Base-by-base conservation (phyloP, 37 sponge, comb jelly and placozoan genomes). In the Lycopodina hypogea region DNA sequence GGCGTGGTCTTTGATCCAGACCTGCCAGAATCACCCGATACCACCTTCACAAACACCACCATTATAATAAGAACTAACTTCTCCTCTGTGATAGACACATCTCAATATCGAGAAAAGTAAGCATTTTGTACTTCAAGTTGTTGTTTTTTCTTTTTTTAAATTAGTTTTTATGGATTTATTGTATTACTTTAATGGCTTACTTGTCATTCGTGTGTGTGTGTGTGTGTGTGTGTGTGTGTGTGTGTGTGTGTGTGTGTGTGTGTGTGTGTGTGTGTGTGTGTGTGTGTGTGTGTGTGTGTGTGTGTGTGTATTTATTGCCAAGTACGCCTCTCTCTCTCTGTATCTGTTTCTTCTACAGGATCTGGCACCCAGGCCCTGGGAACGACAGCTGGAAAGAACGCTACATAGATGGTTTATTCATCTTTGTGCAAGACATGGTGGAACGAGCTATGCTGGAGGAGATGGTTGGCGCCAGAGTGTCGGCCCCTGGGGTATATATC, bases 361-460 rank as follows among this genome's bases (percentile, higher is more conserved):
- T 83, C 36, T 94, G 90, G 88, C 38, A 59, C 14, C 90, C 90
- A 36, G 91, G 89, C 4, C 89, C 92, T 34, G 92, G 86, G 71
- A 33, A 75, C 24, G 32, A 1, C 2, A 29, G 26, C 11, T 82
- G 78, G 79, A 78, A 86, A 74, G 65, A 57, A 55, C 42, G 58
- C n/a, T 88, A 96, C 68, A 63, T 90, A 12, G 52, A 76, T 24
- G 72, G 41, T 28, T 83, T 90, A 2, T 65, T 65, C 12, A 33
- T 65, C 35, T 65, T 65, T 65, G 66, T 65, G 26, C 66, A 65
- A 87, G 99, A 98, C 75, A 89, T 96, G 88, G 71, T 96, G 7
- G 99, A 98, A 78, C 78, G 99, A 37, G 96, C 94, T 22, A 40
- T 83, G 22, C 63, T 89, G 12, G 88, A 93, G 64, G 70, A 78